phyloP scores from a whole-genome alignment of 2,797 vertebrate species.

The Gambelia wislizenii region DNA sequence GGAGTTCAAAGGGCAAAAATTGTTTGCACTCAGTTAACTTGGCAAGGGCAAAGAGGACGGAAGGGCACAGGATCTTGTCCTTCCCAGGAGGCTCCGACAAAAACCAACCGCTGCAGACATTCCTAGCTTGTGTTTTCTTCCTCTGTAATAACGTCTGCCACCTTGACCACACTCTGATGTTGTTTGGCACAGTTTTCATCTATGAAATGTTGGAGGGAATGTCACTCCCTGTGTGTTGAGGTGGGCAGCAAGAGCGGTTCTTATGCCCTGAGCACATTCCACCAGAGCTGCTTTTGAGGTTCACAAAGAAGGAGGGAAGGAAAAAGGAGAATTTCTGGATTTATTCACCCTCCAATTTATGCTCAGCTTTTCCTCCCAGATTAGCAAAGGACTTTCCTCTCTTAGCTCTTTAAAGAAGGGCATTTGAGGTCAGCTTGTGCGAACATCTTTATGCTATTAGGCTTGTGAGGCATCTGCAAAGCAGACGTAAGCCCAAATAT shows the following conservation, averaged over 20 bases:
- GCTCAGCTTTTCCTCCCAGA: constrained; percentile 13
- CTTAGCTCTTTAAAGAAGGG: constrained; percentile 46
- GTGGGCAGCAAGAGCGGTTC: background rate
- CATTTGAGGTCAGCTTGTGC: constrained; percentile 70
- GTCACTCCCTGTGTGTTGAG: too few relatives aligned
- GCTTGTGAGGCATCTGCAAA: constrained; percentile 76
- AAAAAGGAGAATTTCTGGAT: background rate
- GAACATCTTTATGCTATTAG: constrained; percentile 74
- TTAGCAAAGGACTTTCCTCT: constrained; percentile 12
- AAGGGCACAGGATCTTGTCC: too few relatives aligned
- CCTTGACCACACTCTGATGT: too few relatives aligned
- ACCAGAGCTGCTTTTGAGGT: background rate
- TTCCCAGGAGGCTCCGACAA: too few relatives aligned
- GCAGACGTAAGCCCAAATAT: constrained; percentile 74
- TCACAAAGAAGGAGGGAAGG: background rate
- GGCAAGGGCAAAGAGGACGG: background rate
- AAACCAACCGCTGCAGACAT: too few relatives aligned
- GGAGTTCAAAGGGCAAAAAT: too few relatives aligned
- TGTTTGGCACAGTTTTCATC: too few relatives aligned
- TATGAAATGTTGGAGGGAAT: too few relatives aligned
- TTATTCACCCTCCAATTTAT: background rate
- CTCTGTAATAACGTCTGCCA: too few relatives aligned
- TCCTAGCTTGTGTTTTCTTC: too few relatives aligned
- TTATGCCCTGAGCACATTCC: background rate
- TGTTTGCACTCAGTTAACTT: background rate